phyloP scores from a whole-genome alignment of 1,140 invertebrate species.

The Sinella curviseta region DNA sequence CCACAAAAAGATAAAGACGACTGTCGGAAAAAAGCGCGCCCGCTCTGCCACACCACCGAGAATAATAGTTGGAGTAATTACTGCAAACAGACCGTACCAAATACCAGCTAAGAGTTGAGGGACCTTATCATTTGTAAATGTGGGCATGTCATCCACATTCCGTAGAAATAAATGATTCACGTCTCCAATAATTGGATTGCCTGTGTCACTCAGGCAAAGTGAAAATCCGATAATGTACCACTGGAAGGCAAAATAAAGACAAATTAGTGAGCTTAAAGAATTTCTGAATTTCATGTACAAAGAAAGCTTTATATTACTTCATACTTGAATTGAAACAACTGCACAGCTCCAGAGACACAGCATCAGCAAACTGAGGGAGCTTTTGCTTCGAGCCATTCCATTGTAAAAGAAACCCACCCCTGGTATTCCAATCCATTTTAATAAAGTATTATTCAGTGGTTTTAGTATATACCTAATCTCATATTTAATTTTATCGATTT shows the following conservation, averaged over 20 bases:
- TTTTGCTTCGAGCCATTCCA: constrained; percentile 45
- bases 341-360: constrained; percentile 42
- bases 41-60: constrained; percentile 42
- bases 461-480: too few species aligned
- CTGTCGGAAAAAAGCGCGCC: constrained; percentile 35
- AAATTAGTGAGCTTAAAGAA: too few species aligned
- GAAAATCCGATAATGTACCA: constrained; percentile 47
- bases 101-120: constrained; percentile 42
- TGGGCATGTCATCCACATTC: constrained; percentile 31
- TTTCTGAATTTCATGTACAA: too few species aligned
- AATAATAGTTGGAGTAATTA: constrained; percentile 48
- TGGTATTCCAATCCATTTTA: background rate
- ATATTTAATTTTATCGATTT: too few species aligned
- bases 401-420: constrained; percentile 46
- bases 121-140: constrained; percentile 33
- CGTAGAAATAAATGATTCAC: constrained; percentile 35
- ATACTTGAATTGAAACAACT: constrained; percentile 45
- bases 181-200: constrained; percentile 41
- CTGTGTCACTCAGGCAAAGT: constrained; percentile 42
- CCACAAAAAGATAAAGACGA: constrained; percentile 42
- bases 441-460: too few species aligned
- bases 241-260: too few species aligned
- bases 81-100: constrained; percentile 46
- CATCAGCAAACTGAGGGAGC: constrained; percentile 40
- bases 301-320: too few species aligned